Percentiles rank a stretch among this genome's conserved stretches.
phyloP scores from a whole-genome alignment of 2,113 vertebrate species.

The Cyphomyrus discorhynchus region DNA sequence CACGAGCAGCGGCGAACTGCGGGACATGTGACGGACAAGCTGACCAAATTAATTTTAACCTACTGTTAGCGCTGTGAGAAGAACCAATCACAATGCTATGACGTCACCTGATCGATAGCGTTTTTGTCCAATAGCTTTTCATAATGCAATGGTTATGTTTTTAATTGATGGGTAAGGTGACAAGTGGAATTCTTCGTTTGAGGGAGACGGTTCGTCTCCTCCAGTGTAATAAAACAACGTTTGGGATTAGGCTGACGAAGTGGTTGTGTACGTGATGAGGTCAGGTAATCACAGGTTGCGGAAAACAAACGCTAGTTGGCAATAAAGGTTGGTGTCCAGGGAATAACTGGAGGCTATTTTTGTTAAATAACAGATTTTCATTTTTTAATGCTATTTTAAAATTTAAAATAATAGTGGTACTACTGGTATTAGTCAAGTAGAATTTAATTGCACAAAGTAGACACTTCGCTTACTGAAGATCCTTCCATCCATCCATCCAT shows the following conservation, averaged over 20 bases:
- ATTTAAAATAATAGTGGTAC: background rate
- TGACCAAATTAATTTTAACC: background rate
- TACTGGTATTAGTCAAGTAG: background rate
- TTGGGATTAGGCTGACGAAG: background rate
- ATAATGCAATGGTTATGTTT: constrained; percentile 4
- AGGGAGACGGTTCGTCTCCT: background rate
- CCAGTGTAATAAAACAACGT: background rate
- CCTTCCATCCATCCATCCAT: background rate
- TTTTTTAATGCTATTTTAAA: background rate
- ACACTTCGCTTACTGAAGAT: background rate
- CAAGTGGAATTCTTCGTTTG: background rate
- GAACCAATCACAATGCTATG: constrained; percentile 21
- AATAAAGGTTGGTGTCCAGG: background rate
- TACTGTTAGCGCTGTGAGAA: background rate
- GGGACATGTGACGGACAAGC: background rate
- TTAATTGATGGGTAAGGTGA: constrained; percentile 5
- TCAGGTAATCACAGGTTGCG: background rate
- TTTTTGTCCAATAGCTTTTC: background rate
- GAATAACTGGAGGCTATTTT: background rate
- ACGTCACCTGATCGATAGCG: background rate
- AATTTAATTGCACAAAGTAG: background rate
- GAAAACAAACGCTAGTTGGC: background rate
- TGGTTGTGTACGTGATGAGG: background rate
- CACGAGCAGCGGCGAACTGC: background rate
- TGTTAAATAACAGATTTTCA: background rate